These are phyloP conservation scores for Leucoraja erinaceus DNA, from an alignment of 2,113 vertebrate genomes.

Conservation along the genomic window DNA sequence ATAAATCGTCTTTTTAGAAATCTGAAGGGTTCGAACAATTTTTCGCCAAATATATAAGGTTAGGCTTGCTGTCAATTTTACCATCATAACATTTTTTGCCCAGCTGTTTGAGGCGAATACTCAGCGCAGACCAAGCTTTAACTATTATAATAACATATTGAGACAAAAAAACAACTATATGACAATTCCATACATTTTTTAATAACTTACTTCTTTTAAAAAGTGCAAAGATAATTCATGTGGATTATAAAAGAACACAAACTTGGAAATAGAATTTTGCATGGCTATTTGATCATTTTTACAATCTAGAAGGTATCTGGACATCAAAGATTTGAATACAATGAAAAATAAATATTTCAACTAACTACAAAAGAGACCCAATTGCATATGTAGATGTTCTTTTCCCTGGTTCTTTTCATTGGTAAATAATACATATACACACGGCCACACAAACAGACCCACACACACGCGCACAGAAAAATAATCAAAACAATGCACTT, in stretches of 20 bases:
- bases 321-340: not conserved
- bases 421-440: not conserved
- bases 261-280: not conserved
- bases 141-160: not conserved
- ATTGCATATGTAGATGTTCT: not conserved
- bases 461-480: too few relatives aligned
- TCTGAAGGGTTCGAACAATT: not conserved
- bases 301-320: not conserved
- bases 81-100: not conserved
- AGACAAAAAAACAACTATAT: not conserved
- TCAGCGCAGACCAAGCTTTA: not conserved
- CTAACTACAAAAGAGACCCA: not conserved
- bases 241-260: not conserved
- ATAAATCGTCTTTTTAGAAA: not conserved
- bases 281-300: constrained; percentile 1
- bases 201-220: not conserved
- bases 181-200: not conserved
- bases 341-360: constrained; percentile 22
- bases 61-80: not conserved
- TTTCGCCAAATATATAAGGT: not conserved
- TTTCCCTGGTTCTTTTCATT: not conserved
- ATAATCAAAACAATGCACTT: not conserved
- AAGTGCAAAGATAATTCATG: not conserved
- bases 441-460: not conserved
- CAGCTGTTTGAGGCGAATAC: not conserved